Base-by-base conservation (phyloP, 2,888 invertebrate species). In the Cacoxenus indagator region DNA sequence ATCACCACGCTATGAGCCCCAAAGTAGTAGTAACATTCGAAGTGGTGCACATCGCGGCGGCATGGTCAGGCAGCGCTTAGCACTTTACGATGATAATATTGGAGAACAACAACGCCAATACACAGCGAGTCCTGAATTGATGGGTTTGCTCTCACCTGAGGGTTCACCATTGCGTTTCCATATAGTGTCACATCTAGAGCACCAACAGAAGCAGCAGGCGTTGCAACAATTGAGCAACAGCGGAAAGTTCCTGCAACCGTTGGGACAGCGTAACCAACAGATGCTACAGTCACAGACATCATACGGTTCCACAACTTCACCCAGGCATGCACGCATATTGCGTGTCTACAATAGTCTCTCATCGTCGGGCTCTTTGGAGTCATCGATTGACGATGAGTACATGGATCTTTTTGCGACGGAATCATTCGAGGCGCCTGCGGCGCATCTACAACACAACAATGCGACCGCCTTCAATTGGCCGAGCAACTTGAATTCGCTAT, bases 361-460 rank as follows among this genome's bases (percentile, higher is more conserved):
- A 4, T 86, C 87, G 4, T 70, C 68, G 14, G 89, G 90, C 37
- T 91, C 91, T 31, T 88, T 89, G 84, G 91, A 90, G 69, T 91
- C 91, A 1, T 90, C 90, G 82, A 92, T 92, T 83, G 92, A 92
- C 75, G 92, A 91, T 61, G 92, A 91, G 78, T 86, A 87, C 59
- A 88, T 91, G 82, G 92, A 92, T 62, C 88, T 92, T 68, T 90
- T 91, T 65, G 91, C 92, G 77, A 88, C 91, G 80, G 92, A 92
- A 65, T 87, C 89, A 37, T 81, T 91, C 46, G 83, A 81, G 77
- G 31, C 89, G 89, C 89, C 90, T 65, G n/a, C 2, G 11, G n/a
- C 11, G 3, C 45, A 43, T 43, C 3, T 84, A 87, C 26, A 27
- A 27, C 37, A 26, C 68, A 66, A 55, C 70, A 70, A 24, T 70